These are phyloP conservation scores for Anastrepha ludens DNA, from an alignment of 1,140 invertebrate genomes.

Conservation along the genomic window DNA sequence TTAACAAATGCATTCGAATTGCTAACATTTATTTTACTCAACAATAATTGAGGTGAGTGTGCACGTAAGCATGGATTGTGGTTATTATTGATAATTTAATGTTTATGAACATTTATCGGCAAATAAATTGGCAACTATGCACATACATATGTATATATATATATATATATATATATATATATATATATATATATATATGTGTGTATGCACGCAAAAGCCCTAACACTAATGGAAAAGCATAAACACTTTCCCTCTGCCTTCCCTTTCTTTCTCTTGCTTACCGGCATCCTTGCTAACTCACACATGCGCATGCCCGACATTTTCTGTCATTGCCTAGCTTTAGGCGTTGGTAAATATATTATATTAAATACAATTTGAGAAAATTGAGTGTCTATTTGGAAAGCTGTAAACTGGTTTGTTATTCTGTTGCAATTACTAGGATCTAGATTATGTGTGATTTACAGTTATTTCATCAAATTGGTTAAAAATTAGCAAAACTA, in stretches of 20 bases:
- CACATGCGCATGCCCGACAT: background rate
- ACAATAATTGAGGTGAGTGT: background rate
- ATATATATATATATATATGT: too few relatives aligned
- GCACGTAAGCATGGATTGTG: background rate
- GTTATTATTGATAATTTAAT: conserved; percentile 44
- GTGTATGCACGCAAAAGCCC: background rate
- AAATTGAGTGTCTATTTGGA: conserved; percentile 1
- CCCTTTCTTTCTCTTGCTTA: background rate
- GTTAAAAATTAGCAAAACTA: background rate
- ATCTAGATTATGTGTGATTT: background rate
- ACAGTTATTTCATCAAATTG: background rate
- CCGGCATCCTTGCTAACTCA: background rate
- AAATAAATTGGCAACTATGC: conserved; percentile 14
- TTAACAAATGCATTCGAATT: conserved; percentile 10
- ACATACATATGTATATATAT: background rate
- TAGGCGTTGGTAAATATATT: background rate
- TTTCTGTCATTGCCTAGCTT: background rate
- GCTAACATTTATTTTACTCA: background rate
- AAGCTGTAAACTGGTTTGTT: background rate
- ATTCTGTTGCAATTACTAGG: background rate
- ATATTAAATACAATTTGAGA: background rate
- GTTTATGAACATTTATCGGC: background rate
- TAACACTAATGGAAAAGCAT: background rate
- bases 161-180: too few relatives aligned
- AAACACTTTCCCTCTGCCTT: background rate